Evolutionary conservation across 37 sponge, comb jelly and placozoan species (phyloP).

Genomic region (Beroe forskalii): DNA sequence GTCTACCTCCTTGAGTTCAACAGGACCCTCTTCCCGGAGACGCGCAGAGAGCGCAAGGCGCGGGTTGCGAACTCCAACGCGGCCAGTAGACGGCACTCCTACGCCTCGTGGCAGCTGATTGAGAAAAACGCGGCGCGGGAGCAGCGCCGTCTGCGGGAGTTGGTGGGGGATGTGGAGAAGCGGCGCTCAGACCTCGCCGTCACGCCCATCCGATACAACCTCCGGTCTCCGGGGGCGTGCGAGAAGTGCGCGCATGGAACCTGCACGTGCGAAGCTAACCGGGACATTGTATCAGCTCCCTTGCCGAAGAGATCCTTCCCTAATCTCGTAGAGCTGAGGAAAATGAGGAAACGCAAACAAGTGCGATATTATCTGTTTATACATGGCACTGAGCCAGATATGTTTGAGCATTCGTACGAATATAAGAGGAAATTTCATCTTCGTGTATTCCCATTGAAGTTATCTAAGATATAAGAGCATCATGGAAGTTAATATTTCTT

Average conservation of each 20-base stretch:
- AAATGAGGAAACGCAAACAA: not conserved
- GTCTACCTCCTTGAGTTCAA: not conserved
- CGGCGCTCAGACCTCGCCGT: not conserved
- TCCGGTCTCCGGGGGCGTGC: not conserved
- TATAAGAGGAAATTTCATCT: no score
- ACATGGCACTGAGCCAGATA: not conserved
- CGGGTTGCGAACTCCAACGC: not conserved
- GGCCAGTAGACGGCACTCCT: not conserved
- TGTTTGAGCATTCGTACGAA: no score
- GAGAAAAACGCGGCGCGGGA: not conserved
- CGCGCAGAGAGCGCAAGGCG: not conserved
- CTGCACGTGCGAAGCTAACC: not conserved
- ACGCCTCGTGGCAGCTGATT: not conserved
- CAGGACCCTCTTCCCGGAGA: not conserved
- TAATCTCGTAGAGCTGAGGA: not conserved
- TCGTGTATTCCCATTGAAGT: no score
- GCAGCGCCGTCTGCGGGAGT: not conserved
- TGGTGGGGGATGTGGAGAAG: not conserved
- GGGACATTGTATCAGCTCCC: not conserved
- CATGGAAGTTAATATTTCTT: no score
- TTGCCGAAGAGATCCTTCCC: not conserved
- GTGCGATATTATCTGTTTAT: not conserved
- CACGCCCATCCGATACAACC: not conserved
- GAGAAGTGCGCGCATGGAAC: not conserved
- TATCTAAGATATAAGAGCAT: no score